Conservation (phyloP, 2,888 invertebrate genomes). For the Agonum fuliginosum region DNA sequence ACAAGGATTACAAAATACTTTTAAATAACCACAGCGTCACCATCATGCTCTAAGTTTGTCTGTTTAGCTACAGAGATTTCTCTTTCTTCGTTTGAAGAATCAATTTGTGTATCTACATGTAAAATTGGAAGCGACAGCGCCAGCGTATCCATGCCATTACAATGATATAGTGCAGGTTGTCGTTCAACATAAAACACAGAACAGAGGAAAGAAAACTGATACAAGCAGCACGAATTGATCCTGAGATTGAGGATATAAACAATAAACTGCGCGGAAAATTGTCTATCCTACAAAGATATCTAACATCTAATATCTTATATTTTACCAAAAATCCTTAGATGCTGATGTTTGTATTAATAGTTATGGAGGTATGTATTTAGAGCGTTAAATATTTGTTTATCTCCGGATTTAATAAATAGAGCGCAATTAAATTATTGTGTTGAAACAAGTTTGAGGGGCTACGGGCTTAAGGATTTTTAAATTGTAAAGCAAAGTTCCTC, state of each 20-base stretch:
- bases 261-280: constrained; percentile 81
- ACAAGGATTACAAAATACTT: no score
- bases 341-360: no score
- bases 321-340: no score
- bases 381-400: no score
- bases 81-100: neutral
- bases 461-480: no score
- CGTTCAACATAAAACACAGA: constrained; percentile 53
- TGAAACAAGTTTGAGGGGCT: no score
- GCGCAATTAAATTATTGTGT: constrained; percentile 40
- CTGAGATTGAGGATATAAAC: constrained; percentile 40
- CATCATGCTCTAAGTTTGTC: neutral
- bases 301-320: no score
- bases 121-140: neutral
- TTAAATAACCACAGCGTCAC: no score
- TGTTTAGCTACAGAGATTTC: constrained; percentile 60
- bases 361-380: no score
- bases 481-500: no score
- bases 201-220: constrained; percentile 54
- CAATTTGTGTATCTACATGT: constrained; percentile 12
- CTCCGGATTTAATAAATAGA: neutral
- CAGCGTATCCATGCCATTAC: constrained; percentile 41
- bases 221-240: constrained; percentile 52
- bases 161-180: constrained; percentile 51
- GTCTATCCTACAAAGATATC: no score